Conservation (phyloP, 2,797 vertebrate genomes). For the Acrocephalus scirpaceus region DNA sequence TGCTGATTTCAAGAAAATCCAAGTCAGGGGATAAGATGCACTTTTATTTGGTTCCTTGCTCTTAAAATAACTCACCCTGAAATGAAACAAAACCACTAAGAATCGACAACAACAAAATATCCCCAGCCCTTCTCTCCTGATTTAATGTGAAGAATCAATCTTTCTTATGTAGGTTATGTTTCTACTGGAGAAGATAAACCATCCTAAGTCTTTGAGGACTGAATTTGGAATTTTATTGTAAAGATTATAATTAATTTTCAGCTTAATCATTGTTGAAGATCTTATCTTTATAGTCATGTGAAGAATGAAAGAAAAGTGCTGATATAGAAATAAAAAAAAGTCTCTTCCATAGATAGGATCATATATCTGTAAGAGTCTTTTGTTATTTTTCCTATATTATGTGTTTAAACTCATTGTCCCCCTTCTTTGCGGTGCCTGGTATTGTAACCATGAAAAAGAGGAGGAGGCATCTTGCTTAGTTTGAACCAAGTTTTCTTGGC, state of each 20-base stretch:
- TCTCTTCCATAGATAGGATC: background rate
- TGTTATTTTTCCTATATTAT: background rate
- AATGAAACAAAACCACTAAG: background rate
- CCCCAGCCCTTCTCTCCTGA: fast-evolving
- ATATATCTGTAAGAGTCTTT: background rate
- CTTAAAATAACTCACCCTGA: background rate
- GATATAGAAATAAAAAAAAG: background rate
- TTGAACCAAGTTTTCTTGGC: background rate
- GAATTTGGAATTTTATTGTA: background rate
- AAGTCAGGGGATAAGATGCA: background rate
- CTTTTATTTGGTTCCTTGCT: background rate
- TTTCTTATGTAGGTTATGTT: background rate
- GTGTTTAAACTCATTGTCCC: background rate
- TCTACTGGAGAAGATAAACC: background rate
- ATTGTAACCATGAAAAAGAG: background rate
- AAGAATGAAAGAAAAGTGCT: background rate
- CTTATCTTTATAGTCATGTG: background rate
- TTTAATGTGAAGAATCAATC: background rate
- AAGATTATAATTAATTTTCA: background rate
- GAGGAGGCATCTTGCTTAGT: background rate
- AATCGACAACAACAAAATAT: background rate
- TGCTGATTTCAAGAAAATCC: background rate
- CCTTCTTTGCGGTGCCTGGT: background rate
- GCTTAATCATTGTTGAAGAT: background rate
- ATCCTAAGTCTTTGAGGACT: background rate